Base-by-base conservation (phyloP, 2,888 invertebrate species). In the Cryptophagus acutangulus region DNA sequence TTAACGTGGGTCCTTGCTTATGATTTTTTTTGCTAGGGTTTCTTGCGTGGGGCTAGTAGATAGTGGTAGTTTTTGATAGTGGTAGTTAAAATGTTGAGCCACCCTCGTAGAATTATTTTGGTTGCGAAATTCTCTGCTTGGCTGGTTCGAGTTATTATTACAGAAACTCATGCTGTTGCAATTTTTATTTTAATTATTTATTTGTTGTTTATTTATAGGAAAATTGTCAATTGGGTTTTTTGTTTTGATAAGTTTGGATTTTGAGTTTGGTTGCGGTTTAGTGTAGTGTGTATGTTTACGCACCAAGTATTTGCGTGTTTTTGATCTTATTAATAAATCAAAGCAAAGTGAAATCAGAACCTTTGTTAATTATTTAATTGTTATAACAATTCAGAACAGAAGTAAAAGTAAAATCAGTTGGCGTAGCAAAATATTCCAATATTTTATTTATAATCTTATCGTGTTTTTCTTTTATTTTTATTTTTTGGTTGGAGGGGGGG, bases 351-450 rank as follows among this genome's bases (percentile, higher is more conserved):
- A 66, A 66, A 67, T 65, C 64, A 55, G 53, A 57, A 54, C 63
- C 58, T 61, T 59, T 55, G 58, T 53, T 67, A 66, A 66, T 67
- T 66, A 66, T 66, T 66, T 65, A 64, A 66, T 65, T 66, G 62
- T 63, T 65, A 59, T 62, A 61, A 62, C 60, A 62, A 67, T 64
- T 58, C 62, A 61, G 63, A 65, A 59, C 64, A 59, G 61, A 61
- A 66, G 67, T 67, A 66, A 67, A 67, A 67, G 67, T 67, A 63
- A 61, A 61, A 57, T 45, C 57, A 54, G 15, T 20, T 28, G 46
- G 44, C 61, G 59, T 59, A 47, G 41, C 55, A 42, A 39, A 50
- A 48, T 52, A 51, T 48, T 46, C 47, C 50, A 49, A 53, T 55
- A 48, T 41, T 40, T 49, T 45, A 46, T 31, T 28, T 10, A 6